Evolutionary conservation across 2,113 vertebrate species (phyloP).

Genomic region (Crotalus horridus): DNA sequence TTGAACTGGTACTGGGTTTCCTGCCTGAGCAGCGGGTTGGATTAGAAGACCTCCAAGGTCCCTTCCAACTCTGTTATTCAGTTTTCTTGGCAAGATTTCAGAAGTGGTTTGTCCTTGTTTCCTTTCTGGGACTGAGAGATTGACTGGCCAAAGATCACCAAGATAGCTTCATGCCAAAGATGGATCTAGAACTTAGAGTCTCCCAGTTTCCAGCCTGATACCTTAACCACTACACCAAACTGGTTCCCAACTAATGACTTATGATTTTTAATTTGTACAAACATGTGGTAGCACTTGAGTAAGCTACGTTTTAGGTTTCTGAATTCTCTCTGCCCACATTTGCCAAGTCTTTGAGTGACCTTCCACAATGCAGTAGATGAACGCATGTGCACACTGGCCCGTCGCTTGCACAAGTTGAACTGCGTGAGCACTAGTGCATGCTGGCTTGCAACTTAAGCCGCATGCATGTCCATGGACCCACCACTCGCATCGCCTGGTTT

Average conservation of each 20-base stretch:
- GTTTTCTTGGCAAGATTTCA: background rate
- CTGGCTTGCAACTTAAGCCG: too few relatives aligned
- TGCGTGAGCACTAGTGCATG: too few relatives aligned
- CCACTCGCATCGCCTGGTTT: too few relatives aligned
- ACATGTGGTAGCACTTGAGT: background rate
- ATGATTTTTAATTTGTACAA: background rate
- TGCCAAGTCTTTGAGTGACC: background rate
- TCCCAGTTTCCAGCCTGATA: background rate
- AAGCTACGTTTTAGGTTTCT: background rate
- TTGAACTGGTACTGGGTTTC: background rate
- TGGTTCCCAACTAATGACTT: background rate
- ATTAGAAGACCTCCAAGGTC: background rate
- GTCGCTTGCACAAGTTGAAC: too few relatives aligned
- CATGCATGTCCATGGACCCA: too few relatives aligned
- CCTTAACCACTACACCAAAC: background rate
- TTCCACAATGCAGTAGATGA: slow-evolving; percentile 46
- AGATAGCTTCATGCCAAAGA: background rate
- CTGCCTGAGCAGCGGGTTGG: background rate
- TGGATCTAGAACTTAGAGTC: background rate
- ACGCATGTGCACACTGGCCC: background rate
- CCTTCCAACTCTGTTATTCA: background rate
- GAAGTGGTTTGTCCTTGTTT: background rate
- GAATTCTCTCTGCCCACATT: background rate
- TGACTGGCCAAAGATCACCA: background rate
- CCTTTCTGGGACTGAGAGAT: background rate